These are phyloP conservation scores for Halcyon chelicuti DNA, from an alignment of 2,797 vertebrate species.

Conservation along the genomic window DNA sequence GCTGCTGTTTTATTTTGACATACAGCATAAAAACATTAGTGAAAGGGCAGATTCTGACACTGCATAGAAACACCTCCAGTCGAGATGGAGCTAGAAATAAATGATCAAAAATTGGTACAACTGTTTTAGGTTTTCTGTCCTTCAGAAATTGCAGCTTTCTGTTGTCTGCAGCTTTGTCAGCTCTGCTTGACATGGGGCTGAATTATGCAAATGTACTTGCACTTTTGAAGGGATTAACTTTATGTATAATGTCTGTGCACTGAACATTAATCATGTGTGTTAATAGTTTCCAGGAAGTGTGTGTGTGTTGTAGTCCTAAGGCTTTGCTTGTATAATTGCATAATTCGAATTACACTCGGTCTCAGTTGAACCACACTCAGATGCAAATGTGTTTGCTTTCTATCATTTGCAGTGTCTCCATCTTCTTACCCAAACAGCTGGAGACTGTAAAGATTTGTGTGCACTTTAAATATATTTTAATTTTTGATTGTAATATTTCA, in stretches of 20 bases:
- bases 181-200: not conserved
- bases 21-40: not conserved
- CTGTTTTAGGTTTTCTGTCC: not conserved
- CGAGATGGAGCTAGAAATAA: not conserved
- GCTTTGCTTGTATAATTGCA: not conserved
- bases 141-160: not conserved
- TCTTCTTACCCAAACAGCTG: not conserved
- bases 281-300: not conserved
- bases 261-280: not conserved
- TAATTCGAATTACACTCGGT: not conserved
- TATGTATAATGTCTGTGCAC: not conserved
- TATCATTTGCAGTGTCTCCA: not conserved
- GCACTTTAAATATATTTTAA: not conserved
- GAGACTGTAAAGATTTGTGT: not conserved
- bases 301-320: not conserved
- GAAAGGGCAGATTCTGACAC: not conserved
- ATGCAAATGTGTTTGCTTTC: not conserved
- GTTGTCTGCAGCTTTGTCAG: not conserved
- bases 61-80: not conserved
- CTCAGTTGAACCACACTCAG: not conserved
- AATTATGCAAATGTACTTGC: not conserved
- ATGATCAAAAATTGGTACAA: not conserved
- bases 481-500: not conserved
- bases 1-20: not conserved
- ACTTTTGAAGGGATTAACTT: not conserved